phyloP scores from a whole-genome alignment of 2,888 invertebrate species.

The Parasteatoda lunata region DNA sequence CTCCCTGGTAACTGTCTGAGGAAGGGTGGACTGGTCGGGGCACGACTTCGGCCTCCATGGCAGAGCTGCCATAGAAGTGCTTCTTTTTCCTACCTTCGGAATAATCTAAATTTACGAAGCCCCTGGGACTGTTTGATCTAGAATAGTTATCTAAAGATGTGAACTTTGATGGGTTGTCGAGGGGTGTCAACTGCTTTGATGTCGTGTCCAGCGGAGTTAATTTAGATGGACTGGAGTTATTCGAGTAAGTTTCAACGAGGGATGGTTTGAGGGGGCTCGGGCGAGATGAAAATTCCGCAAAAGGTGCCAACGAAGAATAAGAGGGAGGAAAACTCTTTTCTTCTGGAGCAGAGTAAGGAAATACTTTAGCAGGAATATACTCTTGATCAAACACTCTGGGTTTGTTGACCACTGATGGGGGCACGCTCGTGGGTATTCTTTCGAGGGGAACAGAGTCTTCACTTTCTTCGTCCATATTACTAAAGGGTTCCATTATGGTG shows the following conservation, averaged over 20 bases:
- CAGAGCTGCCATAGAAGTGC: conserved; percentile 50
- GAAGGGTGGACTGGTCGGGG: conserved; percentile 17
- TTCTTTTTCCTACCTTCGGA: conserved; percentile 52
- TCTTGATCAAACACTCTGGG: conserved; percentile 20
- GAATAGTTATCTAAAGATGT: conserved; percentile 67
- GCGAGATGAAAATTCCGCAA: conserved; percentile 65
- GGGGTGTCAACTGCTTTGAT: conserved; percentile 1
- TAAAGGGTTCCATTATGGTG: conserved; percentile 57
- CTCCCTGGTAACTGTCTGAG: conserved; percentile 51
- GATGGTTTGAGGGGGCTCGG: conserved; percentile 69
- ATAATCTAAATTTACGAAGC: conserved; percentile 63
- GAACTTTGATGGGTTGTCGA: conserved; percentile 66
- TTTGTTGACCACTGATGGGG: conserved; percentile 37
- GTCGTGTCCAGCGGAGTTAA: conserved; percentile 66
- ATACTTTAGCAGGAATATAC: conserved; percentile 59
- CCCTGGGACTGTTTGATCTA: conserved; percentile 49
- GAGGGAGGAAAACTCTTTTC: conserved; percentile 53
- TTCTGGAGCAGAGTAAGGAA: conserved; percentile 42
- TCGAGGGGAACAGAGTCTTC: conserved; percentile 62
- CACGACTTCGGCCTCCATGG: conserved; percentile 13
- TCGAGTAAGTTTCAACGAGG: conserved; percentile 67
- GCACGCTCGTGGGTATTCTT: conserved; percentile 43
- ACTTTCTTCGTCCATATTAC: conserved; percentile 49
- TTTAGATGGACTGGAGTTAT: conserved; percentile 69
- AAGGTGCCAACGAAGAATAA: conserved; percentile 52